Evolutionary conservation across 2,797 vertebrate genomes (phyloP), one percentile per base, ranked within the genome.

Genomic region (Austrolebias charrua): DNA sequence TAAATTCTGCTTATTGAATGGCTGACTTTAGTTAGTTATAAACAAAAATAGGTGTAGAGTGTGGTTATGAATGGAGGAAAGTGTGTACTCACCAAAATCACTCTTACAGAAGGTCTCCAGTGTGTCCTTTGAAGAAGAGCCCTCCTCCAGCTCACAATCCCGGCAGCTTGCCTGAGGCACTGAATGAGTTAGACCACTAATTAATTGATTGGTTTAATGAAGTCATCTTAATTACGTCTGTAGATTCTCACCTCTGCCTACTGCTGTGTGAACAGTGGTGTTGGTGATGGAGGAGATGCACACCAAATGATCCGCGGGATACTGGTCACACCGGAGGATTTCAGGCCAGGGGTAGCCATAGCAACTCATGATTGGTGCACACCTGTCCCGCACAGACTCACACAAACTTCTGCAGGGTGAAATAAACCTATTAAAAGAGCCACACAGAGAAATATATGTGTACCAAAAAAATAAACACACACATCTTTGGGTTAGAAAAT

Each of bases 321-420:
- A 96, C 79, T 90, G 85, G 79, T 94, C 83, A 58, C 94, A 95
- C 66, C 88, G 90, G 24, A 94, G 91, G 60, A 95, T 95, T 72
- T 94, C 92, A 0, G 94, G 94, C 95, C 94, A 94, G 52, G 94
- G 92, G 73, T 94, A 94, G 14, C 95, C 91, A 0, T 94, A 95
- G 76, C 94, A 95, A 64, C 88, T 92, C 92, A 92, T 94, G 76
- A 95, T 92, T 1, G 95, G 94, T 0, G 92, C 93, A 0, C 94
- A 96, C 83, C 94, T 95, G 79, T 91, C 92, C 74, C 91, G 88
- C 28, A 95, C 88, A 0, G 93, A 92, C 66, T 95, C 92, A 0
- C 95, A 96, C 66, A 94, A 88, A 80, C 94, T 95, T 66, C 83
- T 87, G 79, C 94, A 93, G 1, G 93, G 93, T 11, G 92, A 92